A percentile compares a stretch with the other conserved stretches of the same genome.
phyloP scores from a whole-genome alignment of 2,113 vertebrate species.

The Heterocephalus glaber region DNA sequence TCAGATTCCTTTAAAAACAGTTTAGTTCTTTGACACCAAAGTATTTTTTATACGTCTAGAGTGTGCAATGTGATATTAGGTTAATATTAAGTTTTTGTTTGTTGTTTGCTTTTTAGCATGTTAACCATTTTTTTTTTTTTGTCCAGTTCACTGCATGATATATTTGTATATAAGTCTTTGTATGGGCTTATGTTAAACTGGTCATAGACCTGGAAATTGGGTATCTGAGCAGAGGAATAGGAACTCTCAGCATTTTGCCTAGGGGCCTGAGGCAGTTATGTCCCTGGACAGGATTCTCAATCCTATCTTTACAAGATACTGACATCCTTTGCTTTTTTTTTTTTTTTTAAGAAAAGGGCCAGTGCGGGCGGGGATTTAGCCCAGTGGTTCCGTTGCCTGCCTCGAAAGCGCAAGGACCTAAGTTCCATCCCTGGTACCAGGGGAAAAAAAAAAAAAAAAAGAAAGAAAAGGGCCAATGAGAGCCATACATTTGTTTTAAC shows the following conservation, averaged over 20 bases:
- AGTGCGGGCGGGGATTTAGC: too few species aligned
- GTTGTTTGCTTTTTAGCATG: background rate
- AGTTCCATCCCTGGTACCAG: too few species aligned
- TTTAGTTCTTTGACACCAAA: background rate
- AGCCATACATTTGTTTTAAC: background rate
- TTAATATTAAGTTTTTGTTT: background rate
- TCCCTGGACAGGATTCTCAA: background rate
- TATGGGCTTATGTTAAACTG: background rate
- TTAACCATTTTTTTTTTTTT: background rate
- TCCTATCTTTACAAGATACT: background rate
- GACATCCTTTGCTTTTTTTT: background rate
- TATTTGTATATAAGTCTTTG: background rate
- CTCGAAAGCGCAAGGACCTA: too few species aligned
- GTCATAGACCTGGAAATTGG: background rate
- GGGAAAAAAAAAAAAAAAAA: too few species aligned
- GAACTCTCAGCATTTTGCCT: background rate
- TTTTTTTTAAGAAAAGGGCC: background rate
- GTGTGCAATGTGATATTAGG: too few species aligned
- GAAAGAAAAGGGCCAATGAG: background rate
- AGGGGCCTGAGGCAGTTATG: background rate
- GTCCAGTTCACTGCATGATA: background rate
- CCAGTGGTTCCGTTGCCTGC: too few species aligned
- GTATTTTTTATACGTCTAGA: background rate
- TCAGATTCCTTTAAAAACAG: background rate
- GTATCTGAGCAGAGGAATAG: background rate